These are phyloP conservation scores for Andrena bucephala DNA, from an alignment of 2,888 invertebrate species.

Conservation along the genomic window DNA sequence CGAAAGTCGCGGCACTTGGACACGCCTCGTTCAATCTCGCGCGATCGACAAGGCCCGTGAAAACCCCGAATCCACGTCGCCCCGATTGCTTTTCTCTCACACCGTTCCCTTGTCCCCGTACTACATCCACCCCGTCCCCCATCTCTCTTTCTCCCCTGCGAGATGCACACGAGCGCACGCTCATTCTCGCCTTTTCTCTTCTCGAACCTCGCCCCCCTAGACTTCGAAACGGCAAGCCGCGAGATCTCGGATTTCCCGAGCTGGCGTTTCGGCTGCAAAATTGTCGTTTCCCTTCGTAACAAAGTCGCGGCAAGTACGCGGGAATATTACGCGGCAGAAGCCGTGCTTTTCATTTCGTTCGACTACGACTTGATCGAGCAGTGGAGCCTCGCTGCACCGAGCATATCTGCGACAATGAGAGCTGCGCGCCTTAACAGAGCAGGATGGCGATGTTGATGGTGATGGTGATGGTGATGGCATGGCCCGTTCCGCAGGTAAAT, in stretches of 20 bases:
- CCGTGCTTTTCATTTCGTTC: conserved; percentile 62
- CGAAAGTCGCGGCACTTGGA: conserved; percentile 67
- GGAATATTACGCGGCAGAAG: conserved; percentile 59
- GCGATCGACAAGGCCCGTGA: conserved; percentile 67
- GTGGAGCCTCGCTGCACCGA: neutral
- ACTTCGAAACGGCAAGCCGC: conserved; percentile 44
- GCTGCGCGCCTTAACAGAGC: too few relatives aligned
- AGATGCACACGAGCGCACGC: neutral
- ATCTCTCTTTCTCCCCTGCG: conserved; percentile 17
- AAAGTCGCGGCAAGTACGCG: conserved; percentile 55
- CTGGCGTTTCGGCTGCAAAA: conserved; percentile 53
- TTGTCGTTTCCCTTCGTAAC: conserved; percentile 51
- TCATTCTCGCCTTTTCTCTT: conserved; percentile 18
- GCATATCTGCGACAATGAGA: too few relatives aligned
- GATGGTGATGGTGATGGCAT: too few relatives aligned
- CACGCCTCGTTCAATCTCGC: conserved; percentile 71
- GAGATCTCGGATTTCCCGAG: conserved; percentile 63
- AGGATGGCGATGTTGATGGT: too few relatives aligned
- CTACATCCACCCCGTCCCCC: conserved; percentile 28
- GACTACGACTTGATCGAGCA: conserved; percentile 17
- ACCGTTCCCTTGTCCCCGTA: conserved; percentile 39
- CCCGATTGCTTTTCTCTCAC: conserved; percentile 74
- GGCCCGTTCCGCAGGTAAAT: too few relatives aligned
- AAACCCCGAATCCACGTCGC: conserved; percentile 69
- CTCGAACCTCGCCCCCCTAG: conserved; percentile 38